Percentiles rank a stretch among this genome's conserved stretches.
Evolutionary conservation across 2,888 invertebrate species (phyloP).

Genomic region (Rhagium mordax): DNA sequence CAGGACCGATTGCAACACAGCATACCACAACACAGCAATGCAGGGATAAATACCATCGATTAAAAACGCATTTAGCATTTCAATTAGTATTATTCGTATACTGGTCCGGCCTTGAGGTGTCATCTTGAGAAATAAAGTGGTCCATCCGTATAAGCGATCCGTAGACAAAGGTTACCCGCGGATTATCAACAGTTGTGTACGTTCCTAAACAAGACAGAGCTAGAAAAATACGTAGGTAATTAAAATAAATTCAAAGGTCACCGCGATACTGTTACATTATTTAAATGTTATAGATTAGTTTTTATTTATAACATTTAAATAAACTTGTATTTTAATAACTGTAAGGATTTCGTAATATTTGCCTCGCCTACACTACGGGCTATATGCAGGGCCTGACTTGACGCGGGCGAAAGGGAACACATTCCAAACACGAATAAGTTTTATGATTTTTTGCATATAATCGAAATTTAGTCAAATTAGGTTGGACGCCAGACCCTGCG

Average conservation of each 20-base stretch:
- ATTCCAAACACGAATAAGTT: no score
- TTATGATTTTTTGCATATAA: no score
- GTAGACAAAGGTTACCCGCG: not conserved
- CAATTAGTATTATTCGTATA: not conserved
- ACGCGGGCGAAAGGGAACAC: no score
- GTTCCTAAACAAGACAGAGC: not conserved
- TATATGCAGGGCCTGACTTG: not conserved
- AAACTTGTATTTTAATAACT: slow-evolving; percentile 26
- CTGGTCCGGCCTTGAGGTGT: slow-evolving; percentile 10
- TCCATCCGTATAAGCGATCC: not conserved
- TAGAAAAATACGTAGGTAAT: not conserved
- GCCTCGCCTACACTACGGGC: slow-evolving; percentile 27
- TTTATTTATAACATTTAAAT: slow-evolving; percentile 27
- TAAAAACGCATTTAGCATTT: not conserved
- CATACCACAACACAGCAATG: not conserved
- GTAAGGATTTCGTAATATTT: slow-evolving; percentile 19
- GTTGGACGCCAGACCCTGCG: no score
- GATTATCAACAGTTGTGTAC: not conserved
- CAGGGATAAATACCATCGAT: not conserved
- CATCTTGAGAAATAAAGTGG: not conserved
- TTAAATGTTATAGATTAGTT: slow-evolving; percentile 25
- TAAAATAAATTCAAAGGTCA: slow-evolving; percentile 9
- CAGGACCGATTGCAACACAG: not conserved
- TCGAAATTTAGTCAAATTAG: no score
- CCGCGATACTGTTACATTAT: slow-evolving; percentile 18